Conservation (phyloP, 1,140 invertebrate genomes). For the Trichomalopsis sarcophagae region DNA sequence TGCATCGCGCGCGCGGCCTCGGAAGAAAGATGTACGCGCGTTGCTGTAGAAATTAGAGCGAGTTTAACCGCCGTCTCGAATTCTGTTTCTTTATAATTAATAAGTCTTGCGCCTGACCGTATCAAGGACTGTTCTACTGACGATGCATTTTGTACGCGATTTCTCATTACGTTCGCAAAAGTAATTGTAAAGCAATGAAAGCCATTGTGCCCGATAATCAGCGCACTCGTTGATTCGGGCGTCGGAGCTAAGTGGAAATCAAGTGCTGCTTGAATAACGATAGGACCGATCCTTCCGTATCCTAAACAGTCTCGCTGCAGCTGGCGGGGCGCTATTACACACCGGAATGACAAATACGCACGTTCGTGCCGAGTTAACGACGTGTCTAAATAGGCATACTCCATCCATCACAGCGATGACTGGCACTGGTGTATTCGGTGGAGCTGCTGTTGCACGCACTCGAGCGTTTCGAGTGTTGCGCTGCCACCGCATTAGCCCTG, state of each 20-base stretch:
- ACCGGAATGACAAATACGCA: conserved; percentile 52
- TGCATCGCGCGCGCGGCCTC: neutral
- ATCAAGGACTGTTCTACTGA: conserved; percentile 11
- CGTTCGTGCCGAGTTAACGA: conserved; percentile 55
- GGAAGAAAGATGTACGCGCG: neutral
- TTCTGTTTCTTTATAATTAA: neutral
- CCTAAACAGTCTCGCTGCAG: conserved; percentile 23
- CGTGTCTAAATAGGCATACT: conserved; percentile 62
- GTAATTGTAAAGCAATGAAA: neutral
- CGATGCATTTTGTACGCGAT: neutral
- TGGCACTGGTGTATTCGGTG: conserved; percentile 49
- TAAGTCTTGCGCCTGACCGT: neutral
- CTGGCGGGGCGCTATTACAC: conserved; percentile 9
- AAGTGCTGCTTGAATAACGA: conserved; percentile 48
- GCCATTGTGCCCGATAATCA: neutral
- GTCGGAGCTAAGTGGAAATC: conserved; percentile 49
- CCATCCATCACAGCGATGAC: conserved; percentile 65
- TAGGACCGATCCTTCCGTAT: conserved; percentile 35
- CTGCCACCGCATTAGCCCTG: neutral
- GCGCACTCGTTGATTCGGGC: neutral
- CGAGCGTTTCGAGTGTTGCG: conserved; percentile 38
- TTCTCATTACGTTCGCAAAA: neutral
- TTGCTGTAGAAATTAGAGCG: neutral
- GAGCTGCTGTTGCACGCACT: conserved; percentile 1
- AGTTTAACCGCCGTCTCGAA: neutral